Conservation (phyloP, 2,888 invertebrate species). For the Galerucella pusilla region DNA sequence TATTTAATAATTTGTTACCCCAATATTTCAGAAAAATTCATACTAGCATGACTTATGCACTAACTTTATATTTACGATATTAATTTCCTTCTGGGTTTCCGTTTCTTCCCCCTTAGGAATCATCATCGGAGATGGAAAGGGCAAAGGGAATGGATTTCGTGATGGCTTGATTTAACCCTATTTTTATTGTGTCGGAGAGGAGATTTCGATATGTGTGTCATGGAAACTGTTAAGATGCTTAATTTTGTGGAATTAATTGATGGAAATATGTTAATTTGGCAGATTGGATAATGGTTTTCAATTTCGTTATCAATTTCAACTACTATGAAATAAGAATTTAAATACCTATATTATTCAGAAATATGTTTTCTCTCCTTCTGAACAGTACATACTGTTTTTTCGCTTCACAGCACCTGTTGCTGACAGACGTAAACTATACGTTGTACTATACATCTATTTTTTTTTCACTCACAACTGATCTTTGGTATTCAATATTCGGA, state of each 20-base stretch:
- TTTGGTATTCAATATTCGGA: no score
- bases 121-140: conserved; percentile 35
- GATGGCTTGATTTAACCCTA: conserved; percentile 25
- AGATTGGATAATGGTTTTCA: no score
- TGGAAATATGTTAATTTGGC: not conserved
- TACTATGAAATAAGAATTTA: no score
- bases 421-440: no score
- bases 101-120: conserved; percentile 39
- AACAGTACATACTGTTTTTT: no score
- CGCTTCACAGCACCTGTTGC: no score
- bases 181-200: conserved; percentile 11
- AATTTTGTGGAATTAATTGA: not conserved
- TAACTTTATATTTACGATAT: conserved; percentile 66
- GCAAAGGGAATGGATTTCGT: conserved; percentile 6
- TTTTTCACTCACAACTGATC: no score
- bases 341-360: no score
- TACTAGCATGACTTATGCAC: conserved; percentile 63
- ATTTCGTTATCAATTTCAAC: no score
- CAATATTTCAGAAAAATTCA: conserved; percentile 65
- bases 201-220: conserved; percentile 25
- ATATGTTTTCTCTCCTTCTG: no score
- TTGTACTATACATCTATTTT: no score
- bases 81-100: conserved; percentile 63
- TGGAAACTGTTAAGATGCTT: conserved; percentile 16
- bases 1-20: conserved; percentile 63